phyloP scores from a whole-genome alignment of 2,797 vertebrate species.

The Rhyacichthys aspro region DNA sequence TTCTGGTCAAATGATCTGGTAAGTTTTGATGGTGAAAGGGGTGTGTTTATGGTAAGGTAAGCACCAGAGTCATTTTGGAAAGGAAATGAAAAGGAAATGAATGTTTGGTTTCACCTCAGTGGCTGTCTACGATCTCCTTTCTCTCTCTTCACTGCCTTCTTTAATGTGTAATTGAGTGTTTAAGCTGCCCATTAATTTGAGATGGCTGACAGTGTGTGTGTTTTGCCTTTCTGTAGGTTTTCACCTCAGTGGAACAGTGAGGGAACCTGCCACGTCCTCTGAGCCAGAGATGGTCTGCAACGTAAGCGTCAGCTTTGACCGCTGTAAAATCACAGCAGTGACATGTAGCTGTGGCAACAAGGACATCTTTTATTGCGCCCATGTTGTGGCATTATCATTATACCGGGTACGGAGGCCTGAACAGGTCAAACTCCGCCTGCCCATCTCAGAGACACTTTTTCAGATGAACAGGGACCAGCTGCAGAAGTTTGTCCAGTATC shows the following conservation, averaged over 20 bases:
- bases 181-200: not conserved
- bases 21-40: not conserved
- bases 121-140: not conserved
- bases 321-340: constrained; percentile 99
- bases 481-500: constrained; percentile 99
- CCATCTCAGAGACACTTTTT: constrained; percentile 98
- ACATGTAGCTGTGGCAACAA: constrained; percentile 99
- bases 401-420: constrained; percentile 97
- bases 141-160: not conserved
- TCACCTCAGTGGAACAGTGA: constrained; percentile 97
- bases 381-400: constrained; percentile 96
- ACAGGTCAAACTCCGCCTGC: constrained; percentile 98
- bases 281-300: constrained; percentile 95
- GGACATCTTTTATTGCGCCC: constrained; percentile 99
- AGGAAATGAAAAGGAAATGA: constrained; percentile 66
- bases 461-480: constrained; percentile 99
- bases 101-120: constrained; percentile 15
- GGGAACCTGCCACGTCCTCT: constrained; percentile 91
- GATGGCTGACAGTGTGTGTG: constrained; percentile 1
- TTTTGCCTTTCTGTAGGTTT: constrained; percentile 82
- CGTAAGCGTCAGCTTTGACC: constrained; percentile 99
- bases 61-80: constrained; percentile 45
- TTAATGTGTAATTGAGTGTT: not conserved
- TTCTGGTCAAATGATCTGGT: constrained; percentile 26
- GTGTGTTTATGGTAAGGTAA: constrained; percentile 21